Conservation (phyloP, 2,113 vertebrate genomes). For the Bufo gargarizans region DNA sequence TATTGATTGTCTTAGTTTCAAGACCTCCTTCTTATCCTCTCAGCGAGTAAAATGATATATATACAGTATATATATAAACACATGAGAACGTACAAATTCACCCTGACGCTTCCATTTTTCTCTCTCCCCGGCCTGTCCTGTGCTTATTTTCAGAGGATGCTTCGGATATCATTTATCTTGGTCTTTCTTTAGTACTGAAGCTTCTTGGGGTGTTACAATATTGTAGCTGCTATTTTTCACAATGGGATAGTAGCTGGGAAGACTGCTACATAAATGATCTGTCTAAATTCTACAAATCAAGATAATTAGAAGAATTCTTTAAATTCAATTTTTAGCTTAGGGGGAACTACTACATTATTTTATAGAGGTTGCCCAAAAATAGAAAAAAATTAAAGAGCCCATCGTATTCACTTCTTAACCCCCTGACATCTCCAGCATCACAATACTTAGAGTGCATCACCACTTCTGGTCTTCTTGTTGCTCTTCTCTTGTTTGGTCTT, state of each 20-base stretch:
- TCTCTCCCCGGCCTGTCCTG: not conserved
- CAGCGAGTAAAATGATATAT: conserved; percentile 36
- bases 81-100: conserved; percentile 34
- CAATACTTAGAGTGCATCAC: too few species aligned
- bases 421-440: too few species aligned
- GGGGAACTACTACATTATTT: too few species aligned
- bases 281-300: not conserved
- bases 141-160: not conserved
- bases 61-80: conserved; percentile 26
- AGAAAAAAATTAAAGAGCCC: too few species aligned
- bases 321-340: too few species aligned
- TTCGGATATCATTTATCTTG: not conserved
- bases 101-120: not conserved
- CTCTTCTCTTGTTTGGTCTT: too few species aligned
- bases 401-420: too few species aligned
- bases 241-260: not conserved
- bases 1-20: conserved; percentile 62
- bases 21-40: conserved; percentile 50
- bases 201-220: not conserved
- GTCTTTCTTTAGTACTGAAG: conserved; percentile 6
- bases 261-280: not conserved
- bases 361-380: too few species aligned
- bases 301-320: not conserved
- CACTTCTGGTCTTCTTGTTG: too few species aligned
- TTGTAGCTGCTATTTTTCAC: not conserved